A percentile compares a stretch with the other conserved stretches of the same genome.
Evolutionary conservation across 2,888 invertebrate genomes (phyloP).

Genomic region (Melinopterus prodromus): DNA sequence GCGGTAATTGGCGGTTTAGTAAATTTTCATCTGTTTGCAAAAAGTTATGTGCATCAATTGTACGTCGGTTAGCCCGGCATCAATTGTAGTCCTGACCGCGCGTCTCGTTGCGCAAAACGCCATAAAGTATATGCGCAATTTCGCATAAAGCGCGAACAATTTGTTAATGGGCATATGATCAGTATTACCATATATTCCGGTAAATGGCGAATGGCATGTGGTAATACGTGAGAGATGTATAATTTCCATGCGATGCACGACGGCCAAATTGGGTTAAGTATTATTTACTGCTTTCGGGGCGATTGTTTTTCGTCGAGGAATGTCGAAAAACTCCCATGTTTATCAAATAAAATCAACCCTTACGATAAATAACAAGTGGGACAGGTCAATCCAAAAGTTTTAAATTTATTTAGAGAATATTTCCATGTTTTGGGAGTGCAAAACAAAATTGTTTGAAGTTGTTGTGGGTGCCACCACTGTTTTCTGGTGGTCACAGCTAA

Average conservation of each 20-base stretch:
- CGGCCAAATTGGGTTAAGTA: neutral
- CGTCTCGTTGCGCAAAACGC: neutral
- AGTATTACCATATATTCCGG: neutral
- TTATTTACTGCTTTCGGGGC: neutral
- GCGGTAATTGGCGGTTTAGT: neutral
- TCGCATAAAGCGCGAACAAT: neutral
- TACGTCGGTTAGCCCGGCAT: neutral
- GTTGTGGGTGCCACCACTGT: too few species aligned
- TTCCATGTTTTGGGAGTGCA: too few species aligned
- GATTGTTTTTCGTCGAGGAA: neutral
- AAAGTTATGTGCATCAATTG: neutral
- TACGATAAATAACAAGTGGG: too few species aligned
- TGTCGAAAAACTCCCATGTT: neutral
- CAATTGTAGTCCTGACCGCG: neutral
- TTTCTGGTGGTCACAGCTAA: too few species aligned
- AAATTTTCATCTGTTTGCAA: neutral
- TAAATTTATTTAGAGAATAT: too few species aligned
- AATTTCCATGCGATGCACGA: neutral
- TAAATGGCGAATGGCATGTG: conserved; percentile 4
- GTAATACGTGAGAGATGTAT: neutral
- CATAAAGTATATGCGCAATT: conserved; percentile 4
- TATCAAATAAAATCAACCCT: too few species aligned
- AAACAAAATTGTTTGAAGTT: too few species aligned
- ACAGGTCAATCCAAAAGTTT: too few species aligned
- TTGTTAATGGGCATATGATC: neutral